Percentiles rank a stretch among this genome's conserved stretches.
These are phyloP conservation scores for Pemphredon lugubris DNA, from an alignment of 2,888 invertebrate species.

Conservation along the genomic window DNA sequence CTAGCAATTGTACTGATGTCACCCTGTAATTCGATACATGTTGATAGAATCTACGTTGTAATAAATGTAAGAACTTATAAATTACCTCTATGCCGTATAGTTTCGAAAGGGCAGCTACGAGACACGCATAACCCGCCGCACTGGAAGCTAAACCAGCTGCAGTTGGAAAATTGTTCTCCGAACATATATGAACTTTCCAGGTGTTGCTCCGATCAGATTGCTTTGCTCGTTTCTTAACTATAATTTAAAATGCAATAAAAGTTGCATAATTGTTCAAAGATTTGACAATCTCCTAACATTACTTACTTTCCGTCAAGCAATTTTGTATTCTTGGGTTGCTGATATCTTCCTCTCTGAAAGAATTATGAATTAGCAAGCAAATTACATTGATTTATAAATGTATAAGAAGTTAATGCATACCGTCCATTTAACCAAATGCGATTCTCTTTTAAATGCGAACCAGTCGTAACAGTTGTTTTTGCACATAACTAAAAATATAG, in stretches of 20 bases:
- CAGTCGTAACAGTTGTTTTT: slow-evolving; percentile 92
- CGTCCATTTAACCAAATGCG: slow-evolving; percentile 94
- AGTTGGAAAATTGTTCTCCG: slow-evolving; percentile 98
- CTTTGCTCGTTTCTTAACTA: slow-evolving; percentile 82
- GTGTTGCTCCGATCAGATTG: slow-evolving; percentile 81
- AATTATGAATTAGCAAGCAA: slow-evolving; percentile 18
- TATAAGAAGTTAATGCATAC: slow-evolving; percentile 74
- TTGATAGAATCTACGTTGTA: neutral
- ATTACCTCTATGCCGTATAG: slow-evolving; percentile 87
- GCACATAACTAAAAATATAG: slow-evolving; percentile 87
- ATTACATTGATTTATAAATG: neutral
- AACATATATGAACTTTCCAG: slow-evolving; percentile 92
- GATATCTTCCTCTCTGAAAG: slow-evolving; percentile 86
- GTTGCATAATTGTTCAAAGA: too few species aligned
- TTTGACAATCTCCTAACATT: too few species aligned
- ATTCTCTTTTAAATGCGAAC: slow-evolving; percentile 88
- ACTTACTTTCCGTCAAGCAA: slow-evolving; percentile 88
- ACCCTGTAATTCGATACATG: slow-evolving; percentile 78
- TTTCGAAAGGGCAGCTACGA: slow-evolving; percentile 86
- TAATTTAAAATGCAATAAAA: too few species aligned
- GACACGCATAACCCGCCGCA: slow-evolving; percentile 98
- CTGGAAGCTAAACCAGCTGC: slow-evolving; percentile 99
- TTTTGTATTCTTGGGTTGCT: slow-evolving; percentile 88
- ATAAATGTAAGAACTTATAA: too few species aligned
- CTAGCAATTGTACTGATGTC: slow-evolving; percentile 91